Evolutionary conservation across 2,888 invertebrate genomes (phyloP).

Genomic region (Drosophila infuscata): DNA sequence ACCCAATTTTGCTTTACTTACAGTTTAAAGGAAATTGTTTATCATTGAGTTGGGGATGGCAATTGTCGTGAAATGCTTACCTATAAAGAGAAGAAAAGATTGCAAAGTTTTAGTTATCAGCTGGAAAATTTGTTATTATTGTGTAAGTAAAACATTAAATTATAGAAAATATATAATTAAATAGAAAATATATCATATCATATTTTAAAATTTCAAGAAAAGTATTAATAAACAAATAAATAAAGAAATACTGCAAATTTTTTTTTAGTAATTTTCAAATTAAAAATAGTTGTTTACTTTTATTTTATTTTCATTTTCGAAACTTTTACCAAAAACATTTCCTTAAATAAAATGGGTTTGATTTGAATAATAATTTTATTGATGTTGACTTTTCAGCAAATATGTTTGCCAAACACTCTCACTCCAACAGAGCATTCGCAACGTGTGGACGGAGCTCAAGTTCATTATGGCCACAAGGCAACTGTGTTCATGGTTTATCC

Average conservation of each 20-base stretch:
- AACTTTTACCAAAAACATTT: neutral
- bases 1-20: constrained; percentile 42
- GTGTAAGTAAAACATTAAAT: neutral
- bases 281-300: too few relatives aligned
- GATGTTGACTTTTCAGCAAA: neutral
- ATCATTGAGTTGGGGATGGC: neutral
- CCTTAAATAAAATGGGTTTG: neutral
- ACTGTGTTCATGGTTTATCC: constrained; percentile 40
- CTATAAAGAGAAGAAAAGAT: constrained; percentile 45
- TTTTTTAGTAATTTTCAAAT: neutral
- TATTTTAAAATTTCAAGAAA: too few relatives aligned
- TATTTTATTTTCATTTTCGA: neutral
- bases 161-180: too few relatives aligned
- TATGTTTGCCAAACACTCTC: neutral
- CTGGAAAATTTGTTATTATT: neutral
- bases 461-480: constrained; percentile 31
- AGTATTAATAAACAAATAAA: neutral
- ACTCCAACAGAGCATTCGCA: neutral
- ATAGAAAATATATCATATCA: too few relatives aligned
- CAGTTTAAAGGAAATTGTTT: constrained; percentile 4
- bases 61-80: constrained; percentile 55
- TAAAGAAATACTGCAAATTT: neutral
- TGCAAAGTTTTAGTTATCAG: constrained; percentile 16
- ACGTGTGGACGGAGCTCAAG: constrained; percentile 19
- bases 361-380: neutral